Percentiles rank a stretch among this genome's conserved stretches.
Evolutionary conservation across 2,113 vertebrate genomes (phyloP).

Genomic region (Manacus vitellinus): DNA sequence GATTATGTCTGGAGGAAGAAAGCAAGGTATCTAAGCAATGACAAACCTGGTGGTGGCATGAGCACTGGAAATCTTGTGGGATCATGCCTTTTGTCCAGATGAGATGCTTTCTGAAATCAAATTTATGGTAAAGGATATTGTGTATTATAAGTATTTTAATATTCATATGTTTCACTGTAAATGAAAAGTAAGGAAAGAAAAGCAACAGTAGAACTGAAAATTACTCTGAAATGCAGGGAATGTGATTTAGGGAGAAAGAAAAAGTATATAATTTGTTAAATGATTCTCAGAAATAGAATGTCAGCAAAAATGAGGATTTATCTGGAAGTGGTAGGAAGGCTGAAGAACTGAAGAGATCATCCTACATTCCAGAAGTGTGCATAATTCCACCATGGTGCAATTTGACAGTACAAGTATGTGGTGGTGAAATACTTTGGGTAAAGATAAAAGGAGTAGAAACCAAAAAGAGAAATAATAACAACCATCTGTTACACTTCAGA

Average conservation of each 20-base stretch:
- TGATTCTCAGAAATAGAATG: background rate
- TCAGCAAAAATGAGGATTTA: background rate
- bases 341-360: background rate
- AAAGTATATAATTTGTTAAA: background rate
- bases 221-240: background rate
- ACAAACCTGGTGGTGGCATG: background rate
- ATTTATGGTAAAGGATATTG: background rate
- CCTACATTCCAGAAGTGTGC: constrained; percentile 9
- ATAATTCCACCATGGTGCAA: constrained; percentile 15
- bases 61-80: background rate
- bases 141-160: background rate
- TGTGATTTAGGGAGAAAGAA: background rate
- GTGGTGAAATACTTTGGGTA: constrained; percentile 47
- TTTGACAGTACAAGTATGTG: background rate
- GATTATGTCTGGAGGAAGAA: background rate
- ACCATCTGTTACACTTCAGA: constrained; percentile 51
- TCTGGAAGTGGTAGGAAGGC: background rate
- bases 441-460: constrained; percentile 50
- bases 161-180: background rate
- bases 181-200: background rate
- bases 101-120: background rate
- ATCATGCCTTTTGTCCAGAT: background rate
- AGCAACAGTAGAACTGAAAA: background rate
- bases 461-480: constrained; percentile 34
- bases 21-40: background rate